Evolutionary conservation across 2,797 vertebrate species (phyloP), one percentile per base, ranked within the genome.

Genomic region (Botia almorhae): DNA sequence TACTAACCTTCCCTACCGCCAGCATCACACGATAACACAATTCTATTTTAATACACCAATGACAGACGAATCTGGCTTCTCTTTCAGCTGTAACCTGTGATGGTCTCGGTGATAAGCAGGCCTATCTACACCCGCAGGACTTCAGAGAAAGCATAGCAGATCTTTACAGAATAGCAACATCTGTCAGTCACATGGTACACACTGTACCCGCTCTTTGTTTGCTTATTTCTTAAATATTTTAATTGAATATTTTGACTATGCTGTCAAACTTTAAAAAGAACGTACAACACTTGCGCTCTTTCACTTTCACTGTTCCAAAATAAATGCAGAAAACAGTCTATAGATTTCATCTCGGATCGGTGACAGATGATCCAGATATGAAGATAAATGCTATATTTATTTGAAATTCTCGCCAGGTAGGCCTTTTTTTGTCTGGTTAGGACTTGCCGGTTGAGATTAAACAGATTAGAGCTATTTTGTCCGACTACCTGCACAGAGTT

Each of bases 391-490:
- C 43, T 43, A 51, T 76, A 33, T 23, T 65, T 17, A 16, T 64
- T 43, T 74, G 0, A 21, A 50, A 58, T 4, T 39, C 13, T 72
- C 21, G 17, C 48, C 7, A 55, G 16, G 19, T 23, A 65, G 33
- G 39, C 33, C 12, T 36, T 36, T 64, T 26, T 1, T 73, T 29
- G 36, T 11, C 72, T 7, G 76, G 81, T 82, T 26, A 58, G 77
- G 69, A 83, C 71, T 8, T 83, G 82, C 71, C 80, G 39, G 56
- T 68, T 53, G 17, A 60, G 55, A 82, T 75, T 48, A 81, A 78
- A 80, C 58, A 73, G 77, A 87, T 86, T 79, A 39, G 46, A 83
- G 81, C 85, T 87, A 88, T 87, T 87, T 84, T 2, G 43, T 69
- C 58, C 17, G 50, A 46, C 36, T 19, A 19, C 69, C 72, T 46